Evolutionary conservation across 1,140 invertebrate species (phyloP), one percentile per base, ranked within the genome.

Genomic region (Pseudobourletiella spinata): DNA sequence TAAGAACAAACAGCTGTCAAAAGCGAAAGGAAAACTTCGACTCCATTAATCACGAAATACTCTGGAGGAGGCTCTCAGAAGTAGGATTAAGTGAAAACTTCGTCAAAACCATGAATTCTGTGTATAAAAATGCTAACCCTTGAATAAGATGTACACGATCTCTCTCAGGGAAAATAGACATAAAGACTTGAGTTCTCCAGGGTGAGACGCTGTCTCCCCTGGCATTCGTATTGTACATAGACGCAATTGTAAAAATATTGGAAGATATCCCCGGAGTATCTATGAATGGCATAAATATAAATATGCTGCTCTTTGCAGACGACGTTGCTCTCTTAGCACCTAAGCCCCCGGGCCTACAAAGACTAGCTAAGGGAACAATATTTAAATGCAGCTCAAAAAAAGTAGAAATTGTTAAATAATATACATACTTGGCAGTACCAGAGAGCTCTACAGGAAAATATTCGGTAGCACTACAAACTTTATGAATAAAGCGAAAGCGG

Each of bases 261-360:
- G n/a, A 35, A 14, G 20, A 29, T 1, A 25, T 20, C n/a, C n/a
- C n/a, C n/a, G n/a, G n/a, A 18, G n/a, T 64, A 1, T 50, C 3
- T 1, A 46, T 57, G 14, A 24, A 48, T 3, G 2, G 26, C 8
- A 2, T 54, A 0, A 22, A n/a, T 15, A 16, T 64, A 1, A 48
- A 59, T 57, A 25, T 57, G 0, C 43, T 67, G 2, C 18, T 67
- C 1, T 67, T 60, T 50, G 57, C 55, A n/a, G 64, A 66, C 30
- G 64, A 66, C n/a, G 51, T 67, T 8, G 29, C 52, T 11, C 0
- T 61, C 4, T 15, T 67, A 1, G 43, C 56, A 20, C 30, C 2
- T 0, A 59, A 30, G 16, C 18, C 51, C 24, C 6, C 24, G 29
- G 16, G 59, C 14, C n/a, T 64, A 0, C 57, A 67, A 56, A 24